Evolutionary conservation across 2,113 vertebrate species (phyloP).

Genomic region (Lonchura striata): DNA sequence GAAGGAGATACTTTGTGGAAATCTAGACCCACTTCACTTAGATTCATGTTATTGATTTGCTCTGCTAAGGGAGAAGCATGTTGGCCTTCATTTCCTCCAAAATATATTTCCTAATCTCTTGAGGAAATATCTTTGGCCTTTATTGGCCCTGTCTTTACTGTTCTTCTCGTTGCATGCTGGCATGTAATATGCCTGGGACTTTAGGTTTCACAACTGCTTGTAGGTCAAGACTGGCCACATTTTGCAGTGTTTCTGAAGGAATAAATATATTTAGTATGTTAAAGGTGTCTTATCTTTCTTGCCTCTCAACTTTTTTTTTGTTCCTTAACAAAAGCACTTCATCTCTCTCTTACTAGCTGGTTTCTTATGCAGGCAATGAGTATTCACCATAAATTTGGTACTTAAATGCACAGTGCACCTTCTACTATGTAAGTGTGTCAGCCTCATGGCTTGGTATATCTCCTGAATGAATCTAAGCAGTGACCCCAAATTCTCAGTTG

Average conservation of each 20-base stretch:
- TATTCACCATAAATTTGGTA: not conserved
- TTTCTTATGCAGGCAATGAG: not conserved
- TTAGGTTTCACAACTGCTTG: slow-evolving; percentile 55
- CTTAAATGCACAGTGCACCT: not conserved
- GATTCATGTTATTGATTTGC: slow-evolving; percentile 18
- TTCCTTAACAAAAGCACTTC: not conserved
- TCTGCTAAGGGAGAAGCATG: slow-evolving; percentile 52
- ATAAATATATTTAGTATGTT: slow-evolving; percentile 68
- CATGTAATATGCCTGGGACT: slow-evolving; percentile 55
- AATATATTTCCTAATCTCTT: slow-evolving; percentile 20
- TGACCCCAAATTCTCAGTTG: not conserved
- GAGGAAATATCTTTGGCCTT: slow-evolving; percentile 44
- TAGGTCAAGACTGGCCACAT: slow-evolving; percentile 44
- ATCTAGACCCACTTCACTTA: slow-evolving; percentile 18
- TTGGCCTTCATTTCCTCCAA: slow-evolving; percentile 11
- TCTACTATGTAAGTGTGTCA: not conserved
- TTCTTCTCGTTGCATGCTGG: slow-evolving; percentile 59
- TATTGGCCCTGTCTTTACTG: slow-evolving; percentile 13
- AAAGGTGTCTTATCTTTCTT: slow-evolving; percentile 57
- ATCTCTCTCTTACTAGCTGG: not conserved
- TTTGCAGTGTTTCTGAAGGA: slow-evolving; percentile 62
- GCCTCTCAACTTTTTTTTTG: not conserved
- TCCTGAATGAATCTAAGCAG: not conserved
- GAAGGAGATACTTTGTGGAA: not conserved
- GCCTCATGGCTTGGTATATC: not conserved